Base-by-base conservation (phyloP, 1,140 invertebrate genomes). In the Bombus affinis region DNA sequence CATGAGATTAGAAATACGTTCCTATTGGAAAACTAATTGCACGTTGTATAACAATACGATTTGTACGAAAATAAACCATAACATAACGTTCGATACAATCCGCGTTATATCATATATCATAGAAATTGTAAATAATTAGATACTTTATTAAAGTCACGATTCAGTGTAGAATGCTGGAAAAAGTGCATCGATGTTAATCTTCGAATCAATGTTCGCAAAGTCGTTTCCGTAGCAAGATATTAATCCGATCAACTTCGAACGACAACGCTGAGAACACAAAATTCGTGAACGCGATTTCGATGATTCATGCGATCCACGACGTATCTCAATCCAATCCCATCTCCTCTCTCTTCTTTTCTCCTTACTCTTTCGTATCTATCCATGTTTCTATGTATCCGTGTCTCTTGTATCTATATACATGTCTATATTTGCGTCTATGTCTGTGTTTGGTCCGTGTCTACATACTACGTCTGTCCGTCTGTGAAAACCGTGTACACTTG, bases 181-280 rank as follows among this genome's bases (percentile, higher is more conserved):
- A 53, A 22, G 12, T 62, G 28, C 10, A 62, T n/a, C 59, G 12
- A n/a, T 12, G 59, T 37, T 25, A 76, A 76, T 53, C 35, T 13
- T 6, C 53, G 6, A 76, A 59, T 76, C 74, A 76, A 12, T 53
- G 25, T 57, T 76, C 35, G 37, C 12, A n/a, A 6, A n/a, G 13
- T 85, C 72, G 75, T 78, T 85, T 68, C 77, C 77, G 42, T 77
- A 62, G 32, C n/a, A 81, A 81, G 76, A 73, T 72, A 89, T 89
- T 89, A 89, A 89, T 89, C 68, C 88, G 53, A 81, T 89, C 65
- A 47, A 22, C 10, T 35, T 35, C 2, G 74, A 44, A 18, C 59
- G 62, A 18, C 79, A 70, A 86, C 72, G 88, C 79, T 89, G 88
- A 89, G 88, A 86, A 62, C 79, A 88, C 72, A 83, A 83, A 89